Evolutionary conservation across 2,113 vertebrate genomes (phyloP).

Genomic region (Aldabrachelys gigantea): DNA sequence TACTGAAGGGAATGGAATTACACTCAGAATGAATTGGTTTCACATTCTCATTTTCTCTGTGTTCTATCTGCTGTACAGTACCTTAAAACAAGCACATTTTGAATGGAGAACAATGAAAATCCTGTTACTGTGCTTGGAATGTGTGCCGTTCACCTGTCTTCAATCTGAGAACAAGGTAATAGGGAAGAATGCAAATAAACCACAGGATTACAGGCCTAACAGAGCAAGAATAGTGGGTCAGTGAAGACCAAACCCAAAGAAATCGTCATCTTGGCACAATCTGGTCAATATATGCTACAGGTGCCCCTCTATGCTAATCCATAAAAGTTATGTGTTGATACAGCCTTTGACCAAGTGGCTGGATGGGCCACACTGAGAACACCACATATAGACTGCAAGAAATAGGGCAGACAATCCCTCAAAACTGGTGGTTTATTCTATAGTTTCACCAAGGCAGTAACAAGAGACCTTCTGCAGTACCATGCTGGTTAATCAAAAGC

Average conservation of each 20-base stretch:
- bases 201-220: neutral
- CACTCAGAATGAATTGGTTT: conserved; percentile 23
- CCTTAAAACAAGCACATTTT: conserved; percentile 45
- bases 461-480: too few relatives aligned
- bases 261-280: neutral
- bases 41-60: neutral
- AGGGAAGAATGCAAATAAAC: neutral
- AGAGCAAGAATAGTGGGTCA: neutral
- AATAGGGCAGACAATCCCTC: too few relatives aligned
- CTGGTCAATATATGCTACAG: neutral
- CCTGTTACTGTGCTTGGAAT: neutral
- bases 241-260: neutral
- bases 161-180: neutral
- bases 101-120: neutral
- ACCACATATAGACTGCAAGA: too few relatives aligned
- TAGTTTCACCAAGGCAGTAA: too few relatives aligned
- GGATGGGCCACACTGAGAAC: too few relatives aligned
- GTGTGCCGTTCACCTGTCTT: neutral
- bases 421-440: too few relatives aligned
- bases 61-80: conserved; percentile 28
- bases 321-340: neutral
- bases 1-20: neutral
- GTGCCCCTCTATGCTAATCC: too few relatives aligned
- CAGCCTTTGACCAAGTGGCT: too few relatives aligned
- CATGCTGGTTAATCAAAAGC: too few relatives aligned